phyloP scores from a whole-genome alignment of 2,113 vertebrate genomes.

The Nycticebus coucang region DNA sequence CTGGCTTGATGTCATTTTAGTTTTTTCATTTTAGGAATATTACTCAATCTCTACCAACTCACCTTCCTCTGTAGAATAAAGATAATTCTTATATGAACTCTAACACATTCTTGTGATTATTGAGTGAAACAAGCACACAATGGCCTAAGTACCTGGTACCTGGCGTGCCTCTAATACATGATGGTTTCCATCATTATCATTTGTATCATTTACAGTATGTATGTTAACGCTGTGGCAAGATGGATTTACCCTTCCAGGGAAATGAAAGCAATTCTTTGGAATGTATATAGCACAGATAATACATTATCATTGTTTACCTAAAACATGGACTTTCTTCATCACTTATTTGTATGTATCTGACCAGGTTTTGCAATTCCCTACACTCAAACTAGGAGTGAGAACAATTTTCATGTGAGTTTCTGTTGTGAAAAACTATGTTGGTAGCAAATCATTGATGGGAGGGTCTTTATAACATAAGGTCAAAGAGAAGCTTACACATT shows the following conservation, averaged over 20 bases:
- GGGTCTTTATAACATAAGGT: neutral
- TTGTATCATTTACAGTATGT: rapidly evolving
- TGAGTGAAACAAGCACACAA: neutral
- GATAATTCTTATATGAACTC: neutral
- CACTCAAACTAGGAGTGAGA: neutral
- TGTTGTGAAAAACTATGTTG: neutral
- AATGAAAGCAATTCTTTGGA: neutral
- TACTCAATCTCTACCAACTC: neutral
- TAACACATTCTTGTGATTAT: neutral
- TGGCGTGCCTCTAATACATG: rapidly evolving
- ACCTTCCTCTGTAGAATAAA: neutral
- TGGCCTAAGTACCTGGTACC: neutral
- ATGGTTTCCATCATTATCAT: too few relatives aligned
- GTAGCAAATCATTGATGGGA: neutral
- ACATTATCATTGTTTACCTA: neutral
- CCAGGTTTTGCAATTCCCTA: neutral
- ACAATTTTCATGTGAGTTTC: neutral
- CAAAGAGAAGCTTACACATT: neutral
- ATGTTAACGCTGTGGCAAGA: neutral
- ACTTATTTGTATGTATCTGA: neutral
- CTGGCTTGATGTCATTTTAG: neutral
- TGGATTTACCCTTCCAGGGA: neutral
- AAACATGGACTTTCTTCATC: neutral
- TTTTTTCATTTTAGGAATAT: neutral
- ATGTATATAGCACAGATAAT: neutral